Conservation (phyloP, 1,140 invertebrate genomes). For the Rhynchophorus ferrugineus region DNA sequence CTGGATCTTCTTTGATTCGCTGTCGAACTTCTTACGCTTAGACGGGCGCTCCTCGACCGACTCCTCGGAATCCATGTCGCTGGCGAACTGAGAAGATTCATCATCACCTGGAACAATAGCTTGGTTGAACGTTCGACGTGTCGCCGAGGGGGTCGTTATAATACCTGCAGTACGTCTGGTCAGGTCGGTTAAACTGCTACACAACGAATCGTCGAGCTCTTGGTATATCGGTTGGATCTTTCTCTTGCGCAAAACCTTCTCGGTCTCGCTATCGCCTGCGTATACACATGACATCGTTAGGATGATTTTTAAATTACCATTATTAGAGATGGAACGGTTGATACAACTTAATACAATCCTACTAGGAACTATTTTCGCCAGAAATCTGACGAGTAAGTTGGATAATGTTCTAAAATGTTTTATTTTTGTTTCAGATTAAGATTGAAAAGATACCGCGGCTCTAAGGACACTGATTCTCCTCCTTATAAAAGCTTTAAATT, state of each 20-base stretch:
- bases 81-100: conserved; percentile 1
- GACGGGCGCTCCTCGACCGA: conserved; percentile 15
- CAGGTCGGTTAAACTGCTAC: conserved; percentile 32
- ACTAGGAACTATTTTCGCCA: too few relatives aligned
- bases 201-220: conserved; percentile 32
- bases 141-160: too few relatives aligned
- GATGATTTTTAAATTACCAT: too few relatives aligned
- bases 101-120: conserved; percentile 1
- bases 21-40: conserved; percentile 21
- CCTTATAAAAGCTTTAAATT: too few relatives aligned
- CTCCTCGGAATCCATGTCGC: conserved; percentile 24
- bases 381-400: too few relatives aligned
- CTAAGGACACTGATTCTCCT: too few relatives aligned
- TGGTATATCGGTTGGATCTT: conserved; percentile 30
- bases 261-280: conserved; percentile 14
- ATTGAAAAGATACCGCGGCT: too few relatives aligned
- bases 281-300: too few relatives aligned
- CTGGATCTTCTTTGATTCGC: conserved; percentile 9
- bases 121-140: neutral
- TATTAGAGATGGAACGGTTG: too few relatives aligned
- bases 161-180: conserved; percentile 29
- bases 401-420: too few relatives aligned
- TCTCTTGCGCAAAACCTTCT: conserved; percentile 23
- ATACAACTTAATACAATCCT: too few relatives aligned
- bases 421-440: too few relatives aligned